These are phyloP conservation scores for Notolabrus celidotus DNA, from an alignment of 2,797 vertebrate genomes.

Conservation along the genomic window DNA sequence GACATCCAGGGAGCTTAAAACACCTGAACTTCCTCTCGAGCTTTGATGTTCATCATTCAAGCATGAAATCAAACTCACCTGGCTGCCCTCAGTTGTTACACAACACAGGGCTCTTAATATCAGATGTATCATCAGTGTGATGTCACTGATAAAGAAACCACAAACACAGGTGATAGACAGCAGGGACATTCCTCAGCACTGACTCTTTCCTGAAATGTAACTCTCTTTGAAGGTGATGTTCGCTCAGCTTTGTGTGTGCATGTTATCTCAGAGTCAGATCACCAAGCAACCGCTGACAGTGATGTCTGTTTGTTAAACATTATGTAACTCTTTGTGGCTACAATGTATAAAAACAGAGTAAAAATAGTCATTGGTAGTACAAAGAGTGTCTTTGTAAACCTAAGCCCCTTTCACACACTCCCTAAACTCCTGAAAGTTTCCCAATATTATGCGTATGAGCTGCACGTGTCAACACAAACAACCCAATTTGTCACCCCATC, in stretches of 20 bases:
- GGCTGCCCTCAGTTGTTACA: not conserved
- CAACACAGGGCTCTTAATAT: not conserved
- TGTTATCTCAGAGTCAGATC: slow-evolving; percentile 33
- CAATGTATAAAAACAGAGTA: not conserved
- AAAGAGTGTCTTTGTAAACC: too few relatives aligned
- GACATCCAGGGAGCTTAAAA: slow-evolving; percentile 3
- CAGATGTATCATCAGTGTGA: not conserved
- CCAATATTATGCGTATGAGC: too few relatives aligned
- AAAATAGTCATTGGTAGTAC: not conserved
- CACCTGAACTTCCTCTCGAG: not conserved
- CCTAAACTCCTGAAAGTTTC: too few relatives aligned
- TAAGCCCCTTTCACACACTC: too few relatives aligned
- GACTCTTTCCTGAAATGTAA: slow-evolving; percentile 5
- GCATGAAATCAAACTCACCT: not conserved
- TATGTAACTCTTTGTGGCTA: slow-evolving; percentile 19
- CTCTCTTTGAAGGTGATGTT: slow-evolving; percentile 42
- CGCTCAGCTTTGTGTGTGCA: slow-evolving; percentile 35
- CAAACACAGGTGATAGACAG: not conserved
- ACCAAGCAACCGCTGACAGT: slow-evolving; percentile 34
- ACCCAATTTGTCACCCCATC: too few relatives aligned
- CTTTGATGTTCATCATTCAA: not conserved
- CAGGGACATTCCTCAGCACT: slow-evolving; percentile 26
- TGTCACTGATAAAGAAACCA: slow-evolving; percentile 20
- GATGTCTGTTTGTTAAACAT: slow-evolving; percentile 27
- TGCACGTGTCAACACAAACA: too few relatives aligned